Evolutionary conservation across 2,797 vertebrate species (phyloP).

Genomic region (Myotis daubentonii): DNA sequence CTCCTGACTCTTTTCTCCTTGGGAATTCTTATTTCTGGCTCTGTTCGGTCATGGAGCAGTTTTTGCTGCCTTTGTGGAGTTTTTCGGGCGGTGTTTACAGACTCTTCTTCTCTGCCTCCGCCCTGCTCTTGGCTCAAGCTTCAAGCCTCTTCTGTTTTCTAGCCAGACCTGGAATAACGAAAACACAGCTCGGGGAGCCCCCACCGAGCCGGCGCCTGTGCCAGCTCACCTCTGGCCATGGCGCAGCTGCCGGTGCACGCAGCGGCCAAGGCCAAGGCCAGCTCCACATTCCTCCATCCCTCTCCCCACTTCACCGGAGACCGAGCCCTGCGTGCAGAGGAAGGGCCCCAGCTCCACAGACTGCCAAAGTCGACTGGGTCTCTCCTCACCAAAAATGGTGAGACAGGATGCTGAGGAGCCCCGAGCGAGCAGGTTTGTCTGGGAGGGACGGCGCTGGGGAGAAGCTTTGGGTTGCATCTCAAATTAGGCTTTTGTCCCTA

Average conservation of each 20-base stretch:
- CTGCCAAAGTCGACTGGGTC: conserved; percentile 56
- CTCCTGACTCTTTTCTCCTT: conserved; percentile 61
- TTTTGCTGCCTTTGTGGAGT: conserved; percentile 38
- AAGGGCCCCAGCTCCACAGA: conserved; percentile 51
- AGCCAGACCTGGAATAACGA: conserved; percentile 73
- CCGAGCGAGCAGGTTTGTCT: conserved; percentile 71
- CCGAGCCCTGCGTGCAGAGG: background rate
- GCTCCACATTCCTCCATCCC: conserved; percentile 19
- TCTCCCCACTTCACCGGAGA: conserved; percentile 42
- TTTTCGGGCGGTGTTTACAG: conserved; percentile 65
- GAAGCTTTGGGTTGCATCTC: conserved; percentile 45
- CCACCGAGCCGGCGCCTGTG: conserved; percentile 54
- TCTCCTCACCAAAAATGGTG: conserved; percentile 70
- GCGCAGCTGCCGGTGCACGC: conserved; percentile 23
- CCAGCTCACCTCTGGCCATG: conserved; percentile 68
- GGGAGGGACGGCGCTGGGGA: background rate
- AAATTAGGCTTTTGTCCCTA: conserved; percentile 31
- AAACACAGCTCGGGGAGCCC: conserved; percentile 64
- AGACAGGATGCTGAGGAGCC: conserved; percentile 62
- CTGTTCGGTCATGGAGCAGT: background rate
- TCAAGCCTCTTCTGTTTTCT: conserved; percentile 65
- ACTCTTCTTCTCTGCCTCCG: conserved; percentile 66
- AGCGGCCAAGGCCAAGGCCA: background rate
- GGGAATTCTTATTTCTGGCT: background rate
- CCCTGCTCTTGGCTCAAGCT: conserved; percentile 53